A percentile compares a stretch with the other conserved stretches of the same genome.
phyloP scores from a whole-genome alignment of 2,797 vertebrate genomes.

The Trematomus bernacchii region DNA sequence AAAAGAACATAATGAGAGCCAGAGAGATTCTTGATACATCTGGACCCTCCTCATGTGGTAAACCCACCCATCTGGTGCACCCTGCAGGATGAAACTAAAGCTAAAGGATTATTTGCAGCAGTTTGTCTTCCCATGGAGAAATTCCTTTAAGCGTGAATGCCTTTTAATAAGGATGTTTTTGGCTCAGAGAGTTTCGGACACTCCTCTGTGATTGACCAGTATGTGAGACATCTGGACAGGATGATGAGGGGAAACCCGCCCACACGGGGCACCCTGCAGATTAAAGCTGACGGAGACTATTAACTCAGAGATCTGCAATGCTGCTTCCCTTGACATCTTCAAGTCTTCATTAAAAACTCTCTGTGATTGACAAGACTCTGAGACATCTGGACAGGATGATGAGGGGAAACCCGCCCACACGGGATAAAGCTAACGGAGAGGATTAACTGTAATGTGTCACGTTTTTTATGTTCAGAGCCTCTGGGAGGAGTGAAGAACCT shows the following conservation, averaged over 20 bases:
- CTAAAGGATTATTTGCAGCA: slow-evolving; percentile 7
- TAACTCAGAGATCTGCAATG: neutral
- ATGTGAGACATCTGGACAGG: slow-evolving; percentile 18
- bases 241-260: slow-evolving; percentile 8
- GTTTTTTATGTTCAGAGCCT: slow-evolving; percentile 84
- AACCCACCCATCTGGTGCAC: slow-evolving; percentile 34
- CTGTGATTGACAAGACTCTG: slow-evolving; percentile 14
- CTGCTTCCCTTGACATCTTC: too few relatives aligned
- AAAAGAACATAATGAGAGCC: slow-evolving; percentile 34
- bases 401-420: slow-evolving; percentile 2
- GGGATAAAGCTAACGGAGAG: neutral
- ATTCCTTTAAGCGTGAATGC: neutral
- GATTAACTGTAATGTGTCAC: neutral
- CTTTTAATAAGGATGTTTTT: slow-evolving; percentile 4
- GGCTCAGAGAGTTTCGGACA: neutral
- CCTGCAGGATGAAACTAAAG: slow-evolving; percentile 39
- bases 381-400: slow-evolving; percentile 21
- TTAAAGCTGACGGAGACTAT: neutral
- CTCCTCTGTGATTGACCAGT: slow-evolving; percentile 24
- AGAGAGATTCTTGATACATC: slow-evolving; percentile 45
- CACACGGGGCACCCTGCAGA: too few relatives aligned
- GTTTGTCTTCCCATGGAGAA: neutral
- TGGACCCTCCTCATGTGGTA: slow-evolving; percentile 41
- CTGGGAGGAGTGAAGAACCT: slow-evolving; percentile 92
- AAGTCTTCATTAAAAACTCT: neutral